These are phyloP conservation scores for Gonatopus flavifemur DNA, from an alignment of 1,140 invertebrate species.

Conservation along the genomic window DNA sequence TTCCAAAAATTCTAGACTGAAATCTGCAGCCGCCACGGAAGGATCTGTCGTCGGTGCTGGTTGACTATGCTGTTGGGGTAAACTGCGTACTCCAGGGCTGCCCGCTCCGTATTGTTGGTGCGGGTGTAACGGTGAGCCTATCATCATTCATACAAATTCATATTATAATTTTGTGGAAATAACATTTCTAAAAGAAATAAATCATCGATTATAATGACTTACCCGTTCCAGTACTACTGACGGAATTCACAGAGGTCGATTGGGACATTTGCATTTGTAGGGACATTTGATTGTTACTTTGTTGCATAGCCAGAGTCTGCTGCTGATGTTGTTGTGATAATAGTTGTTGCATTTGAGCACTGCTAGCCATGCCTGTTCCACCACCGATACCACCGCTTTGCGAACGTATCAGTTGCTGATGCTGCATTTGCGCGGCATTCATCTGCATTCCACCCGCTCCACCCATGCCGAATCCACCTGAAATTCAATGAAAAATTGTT, in stretches of 20 bases:
- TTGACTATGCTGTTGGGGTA: constrained; percentile 47
- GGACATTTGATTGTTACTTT: constrained; percentile 58
- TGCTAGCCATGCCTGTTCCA: constrained; percentile 46
- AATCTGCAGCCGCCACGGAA: constrained; percentile 63
- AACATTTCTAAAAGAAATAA: background rate
- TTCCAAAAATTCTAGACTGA: constrained; percentile 79
- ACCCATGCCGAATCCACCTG: constrained; percentile 52
- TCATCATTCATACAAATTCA: background rate
- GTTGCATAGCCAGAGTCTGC: constrained; percentile 64
- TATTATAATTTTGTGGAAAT: background rate
- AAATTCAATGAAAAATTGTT: constrained; percentile 12
- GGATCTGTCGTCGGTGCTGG: constrained; percentile 49
- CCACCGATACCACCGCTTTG: constrained; percentile 49
- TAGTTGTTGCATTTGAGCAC: constrained; percentile 59
- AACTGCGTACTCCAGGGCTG: constrained; percentile 44
- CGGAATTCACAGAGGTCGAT: constrained; percentile 51
- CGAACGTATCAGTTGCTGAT: constrained; percentile 56
- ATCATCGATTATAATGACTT: constrained; percentile 4
- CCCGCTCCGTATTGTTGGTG: constrained; percentile 53
- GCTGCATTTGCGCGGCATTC: constrained; percentile 59
- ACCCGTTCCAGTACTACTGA: constrained; percentile 49
- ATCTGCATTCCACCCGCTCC: constrained; percentile 60
- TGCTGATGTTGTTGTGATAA: constrained; percentile 64
- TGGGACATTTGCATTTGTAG: constrained; percentile 61
- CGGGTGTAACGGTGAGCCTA: constrained; percentile 52